Evolutionary conservation across 2,888 invertebrate species (phyloP).

Genomic region (Sipha maydis): DNA sequence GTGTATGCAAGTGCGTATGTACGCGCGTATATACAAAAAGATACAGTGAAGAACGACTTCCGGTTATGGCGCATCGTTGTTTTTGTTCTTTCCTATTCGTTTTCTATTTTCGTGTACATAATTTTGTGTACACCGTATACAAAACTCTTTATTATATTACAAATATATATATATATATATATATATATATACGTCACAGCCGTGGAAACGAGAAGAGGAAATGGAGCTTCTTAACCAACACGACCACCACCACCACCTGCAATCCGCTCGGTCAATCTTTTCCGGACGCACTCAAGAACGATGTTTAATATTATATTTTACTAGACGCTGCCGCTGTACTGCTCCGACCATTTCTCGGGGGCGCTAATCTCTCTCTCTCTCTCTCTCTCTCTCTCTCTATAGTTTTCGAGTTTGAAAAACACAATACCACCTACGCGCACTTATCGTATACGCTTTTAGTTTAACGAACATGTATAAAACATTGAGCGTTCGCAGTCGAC

Average conservation of each 20-base stretch:
- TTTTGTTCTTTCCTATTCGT: slow-evolving; percentile 7
- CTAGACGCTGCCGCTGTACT: too few relatives aligned
- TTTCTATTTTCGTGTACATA: not conserved
- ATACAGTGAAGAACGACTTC: slow-evolving; percentile 57
- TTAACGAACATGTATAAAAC: too few relatives aligned
- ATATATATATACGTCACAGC: not conserved
- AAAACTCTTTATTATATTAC: not conserved
- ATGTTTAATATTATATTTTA: too few relatives aligned
- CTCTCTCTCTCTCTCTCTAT: too few relatives aligned
- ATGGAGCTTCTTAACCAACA: not conserved
- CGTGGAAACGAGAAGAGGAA: slow-evolving; percentile 7
- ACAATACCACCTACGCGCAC: too few relatives aligned
- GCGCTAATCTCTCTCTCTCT: too few relatives aligned
- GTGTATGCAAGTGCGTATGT: not conserved
- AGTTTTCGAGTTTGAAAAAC: too few relatives aligned
- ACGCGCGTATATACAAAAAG: slow-evolving; percentile 7
- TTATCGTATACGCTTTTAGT: too few relatives aligned
- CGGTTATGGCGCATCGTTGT: slow-evolving; percentile 12
- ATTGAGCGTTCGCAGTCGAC: too few relatives aligned
- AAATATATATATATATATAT: not conserved
- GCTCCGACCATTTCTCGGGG: too few relatives aligned
- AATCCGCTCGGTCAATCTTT: not conserved
- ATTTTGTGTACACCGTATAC: not conserved
- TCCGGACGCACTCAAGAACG: too few relatives aligned
- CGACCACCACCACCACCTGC: not conserved